Base-by-base conservation (phyloP, 2,113 vertebrate genomes). In the Corythoichthys intestinalis region DNA sequence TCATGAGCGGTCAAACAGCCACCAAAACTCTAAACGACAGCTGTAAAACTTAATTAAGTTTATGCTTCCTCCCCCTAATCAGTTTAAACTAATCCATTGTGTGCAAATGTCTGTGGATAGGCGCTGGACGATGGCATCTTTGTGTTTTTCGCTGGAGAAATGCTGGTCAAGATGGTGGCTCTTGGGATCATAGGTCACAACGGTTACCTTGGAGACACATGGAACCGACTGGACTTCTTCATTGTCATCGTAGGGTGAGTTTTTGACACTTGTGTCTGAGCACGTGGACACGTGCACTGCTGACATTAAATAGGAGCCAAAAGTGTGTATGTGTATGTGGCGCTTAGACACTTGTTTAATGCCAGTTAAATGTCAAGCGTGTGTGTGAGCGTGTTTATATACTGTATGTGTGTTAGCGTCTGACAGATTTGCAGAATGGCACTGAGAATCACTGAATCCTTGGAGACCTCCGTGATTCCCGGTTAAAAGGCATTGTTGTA, bases 211-310 rank as follows among this genome's bases (percentile, higher is more conserved):
- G 96, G 96, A 38, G 97, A 99, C 89, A 97, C 96, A 0, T 99
- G 96, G 97, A 99, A 99, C 87, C 91, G 97, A 64, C 90, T 99
- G 91, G 97, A 99, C 81, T 98, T 98, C 91, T 99, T 99, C 91
- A 99, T 99, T 66, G 96, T 99, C 66, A 92, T 98, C 92, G 95
- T 97, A 39, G 97, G 97, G 96, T 97, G 93, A 83, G 94, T 85
- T 63, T 73, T 70, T 41, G 69, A 81, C 73, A 58, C 56, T 61
- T 44, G 63, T 10, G 4, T 48, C 34, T 71, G 57, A 8, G 49
- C 70, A 76, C 75, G 35, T 28, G 8, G 17, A 70, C 37, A 49
- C 72, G 75, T 56, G 13, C 61, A 4, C 79, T 62, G 73, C 61
- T 88, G 87, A 90, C 89, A 89, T 89, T 90, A 88, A 88, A 85